Base-by-base conservation (phyloP, 1,140 invertebrate species). In the Magallana ariakensis region DNA sequence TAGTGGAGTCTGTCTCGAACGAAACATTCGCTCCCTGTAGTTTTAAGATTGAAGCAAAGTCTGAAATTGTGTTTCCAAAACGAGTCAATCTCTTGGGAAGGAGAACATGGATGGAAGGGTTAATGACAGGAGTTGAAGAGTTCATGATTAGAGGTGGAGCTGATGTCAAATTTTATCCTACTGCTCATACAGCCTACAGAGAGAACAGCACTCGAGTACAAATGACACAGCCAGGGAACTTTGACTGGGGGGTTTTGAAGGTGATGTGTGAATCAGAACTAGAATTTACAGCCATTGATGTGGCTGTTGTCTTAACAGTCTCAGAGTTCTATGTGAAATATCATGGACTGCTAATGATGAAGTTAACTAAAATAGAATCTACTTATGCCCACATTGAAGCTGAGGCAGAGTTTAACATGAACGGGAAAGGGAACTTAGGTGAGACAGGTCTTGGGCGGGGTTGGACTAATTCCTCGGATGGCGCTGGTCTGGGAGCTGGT, bases 21-120 rank as follows among this genome's bases (percentile, higher is more conserved):
- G 91, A 92, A 84, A 89, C 91, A 16, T 85, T 89, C 57, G 92
- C 92, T 66, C 92, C 92, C 13, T 92, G 92, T 85, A 93, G 91
- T 84, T 93, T 91, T 80, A 87, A 90, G 66, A 91, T 91, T 58
- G 92, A 93, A 85, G 87, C 82, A 22, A 91, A 87, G 16, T 86
- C 91, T 13, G 92, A 93, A 82, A 89, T 92, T 15, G 70, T 92
- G 11, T 87, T 93, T 58, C 91, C 92, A 53, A 88, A 92, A 70
- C 88, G 88, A 16, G 89, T 90, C 13, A 89, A 92, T 54, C 83
- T 93, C 26, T 56, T 90, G 57, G 92, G 92, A 54, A 88, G 89
- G 80, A 87, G 92, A n/a, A 92, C 91, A 46, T 88, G 89, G 15
- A 70, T 93, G 57, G 92, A 89, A 83, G 92, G 92, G 26, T 86